Evolutionary conservation across 2,113 vertebrate genomes (phyloP), one percentile per base, ranked within the genome.

Genomic region (Gymnorhina tibicen): DNA sequence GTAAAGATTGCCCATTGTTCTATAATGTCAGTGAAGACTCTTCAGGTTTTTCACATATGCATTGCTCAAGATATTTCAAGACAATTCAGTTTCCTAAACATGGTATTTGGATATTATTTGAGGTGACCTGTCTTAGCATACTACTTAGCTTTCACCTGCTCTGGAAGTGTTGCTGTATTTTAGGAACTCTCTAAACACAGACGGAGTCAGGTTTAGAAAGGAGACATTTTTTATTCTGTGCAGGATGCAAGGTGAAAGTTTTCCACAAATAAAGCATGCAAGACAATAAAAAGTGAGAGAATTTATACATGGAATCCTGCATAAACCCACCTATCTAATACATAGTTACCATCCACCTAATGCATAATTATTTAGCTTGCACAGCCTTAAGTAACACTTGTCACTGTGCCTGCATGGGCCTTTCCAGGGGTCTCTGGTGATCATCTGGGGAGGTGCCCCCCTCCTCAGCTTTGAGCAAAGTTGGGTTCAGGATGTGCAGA

Each of bases 361-460:
- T 33, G 6, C 28, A 46, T 47, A 69, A 53, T 46, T 78, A 62
- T 24, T 77, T 39, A 47, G 19, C 16, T n/a, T 39, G 8, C 13
- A 62, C 13, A 39, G 13, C 6, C 23, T 62, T 62, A 20, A 16
- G 17, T 39, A 53, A 28, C 16, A 28, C 5, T 39, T 69, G 22
- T 53, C 16, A 53, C 19, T 24, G 13, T 23, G 7, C 28, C 41
- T 30, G 4, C 10, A 11, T 37, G 46, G 18, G 33, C 19, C n/a
- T n/a, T 28, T 53, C 24, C 6, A 3, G 39, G 42, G 23, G 8
- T 53, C 23, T 53, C 47, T 69, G 39, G 10, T 69, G 46, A 27
- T 46, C 23, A n/a, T 53, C 13, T 53, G 33, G 22, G 6, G 6
- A 52, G 27, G 3, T 44, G 7, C 2, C 4, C 14, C 4, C 1